Evolutionary conservation across 1,140 invertebrate species (phyloP), one percentile per base, ranked within the genome.

Genomic region (Colletes latitarsis): DNA sequence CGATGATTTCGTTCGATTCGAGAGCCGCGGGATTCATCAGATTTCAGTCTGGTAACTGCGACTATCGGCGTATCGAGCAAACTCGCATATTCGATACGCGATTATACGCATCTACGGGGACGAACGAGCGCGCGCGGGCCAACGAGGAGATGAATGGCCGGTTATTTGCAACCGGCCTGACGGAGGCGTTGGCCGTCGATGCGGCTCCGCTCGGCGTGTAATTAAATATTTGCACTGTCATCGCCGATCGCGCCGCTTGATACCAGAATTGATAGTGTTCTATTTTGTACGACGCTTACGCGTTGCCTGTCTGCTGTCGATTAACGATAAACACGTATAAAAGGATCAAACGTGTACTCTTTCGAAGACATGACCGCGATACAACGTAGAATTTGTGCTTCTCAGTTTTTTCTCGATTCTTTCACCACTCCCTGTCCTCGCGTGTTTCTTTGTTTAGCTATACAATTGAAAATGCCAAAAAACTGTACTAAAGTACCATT

Each of bases 211-310:
- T 21, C 12, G 30, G 30, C 74, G 71, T 81, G 84, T 75, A 88
- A 88, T 88, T 88, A 88, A 88, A 88, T 88, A 88, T 88, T 88
- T 88, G 87, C 80, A 66, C 53, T 77, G 70, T 69, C 74, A 82
- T 86, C 64, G 69, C 5, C 67, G 75, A 88, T 88, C 78, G 58
- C 81, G 57, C 49, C 76, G 71, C 68, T 87, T 84, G 79, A 88
- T 88, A 88, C 71, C 68, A 57, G 82, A 88, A 83, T 88, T 88
- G 82, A 88, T 87, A 88, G 79, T 82, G 79, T 80, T 77, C 70
- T 62, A 68, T 87, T 87, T 84, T 66, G 53, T 74, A 62, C 70
- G 21, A 77, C 55, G 73, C 49, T 73, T 67, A 73, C 70, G 17
- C 66, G 55, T 15, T 67, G 68, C 70, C 57, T 57, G 57, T 53